Percentiles rank a stretch among this genome's conserved stretches.
Conservation (phyloP, 1,140 invertebrate species). For the Acromyrmex heyeri region DNA sequence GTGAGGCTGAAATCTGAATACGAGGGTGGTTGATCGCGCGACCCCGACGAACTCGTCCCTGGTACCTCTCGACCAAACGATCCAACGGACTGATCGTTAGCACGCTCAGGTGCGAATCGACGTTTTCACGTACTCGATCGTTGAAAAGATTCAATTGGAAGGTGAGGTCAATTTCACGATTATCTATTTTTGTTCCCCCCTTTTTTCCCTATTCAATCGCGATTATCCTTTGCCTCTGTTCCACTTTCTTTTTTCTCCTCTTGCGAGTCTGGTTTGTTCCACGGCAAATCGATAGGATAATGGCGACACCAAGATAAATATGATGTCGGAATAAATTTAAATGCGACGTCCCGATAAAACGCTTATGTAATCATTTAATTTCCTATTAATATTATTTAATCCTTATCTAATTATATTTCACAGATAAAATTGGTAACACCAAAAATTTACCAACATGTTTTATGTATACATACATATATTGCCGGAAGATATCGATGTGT, state of each 20-base stretch:
- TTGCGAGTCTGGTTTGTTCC: neutral
- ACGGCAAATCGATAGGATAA: slow-evolving; percentile 32
- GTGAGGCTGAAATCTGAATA: slow-evolving; percentile 67
- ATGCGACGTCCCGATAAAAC: neutral
- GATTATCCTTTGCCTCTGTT: neutral
- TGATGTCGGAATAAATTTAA: slow-evolving; percentile 1
- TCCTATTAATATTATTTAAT: neutral
- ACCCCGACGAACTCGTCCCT: slow-evolving; percentile 38
- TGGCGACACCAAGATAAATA: slow-evolving; percentile 1
- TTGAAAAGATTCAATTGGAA: slow-evolving; percentile 72
- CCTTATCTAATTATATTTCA: neutral
- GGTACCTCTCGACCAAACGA: slow-evolving; percentile 20
- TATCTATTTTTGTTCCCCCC: neutral
- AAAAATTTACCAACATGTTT: neutral
- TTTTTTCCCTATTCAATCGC: neutral
- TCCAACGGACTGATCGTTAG: slow-evolving; percentile 25
- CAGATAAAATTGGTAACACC: neutral
- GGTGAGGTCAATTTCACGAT: slow-evolving; percentile 68
- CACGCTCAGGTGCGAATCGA: slow-evolving; percentile 24
- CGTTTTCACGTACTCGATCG: slow-evolving; percentile 29
- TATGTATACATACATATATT: too few species aligned
- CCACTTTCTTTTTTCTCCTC: slow-evolving; percentile 28
- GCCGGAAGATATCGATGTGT: neutral
- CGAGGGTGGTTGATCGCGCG: slow-evolving; percentile 61
- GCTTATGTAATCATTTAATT: neutral